These are phyloP conservation scores for Rhynchomys soricoides DNA, from an alignment of 2,113 vertebrate genomes.

Conservation along the genomic window DNA sequence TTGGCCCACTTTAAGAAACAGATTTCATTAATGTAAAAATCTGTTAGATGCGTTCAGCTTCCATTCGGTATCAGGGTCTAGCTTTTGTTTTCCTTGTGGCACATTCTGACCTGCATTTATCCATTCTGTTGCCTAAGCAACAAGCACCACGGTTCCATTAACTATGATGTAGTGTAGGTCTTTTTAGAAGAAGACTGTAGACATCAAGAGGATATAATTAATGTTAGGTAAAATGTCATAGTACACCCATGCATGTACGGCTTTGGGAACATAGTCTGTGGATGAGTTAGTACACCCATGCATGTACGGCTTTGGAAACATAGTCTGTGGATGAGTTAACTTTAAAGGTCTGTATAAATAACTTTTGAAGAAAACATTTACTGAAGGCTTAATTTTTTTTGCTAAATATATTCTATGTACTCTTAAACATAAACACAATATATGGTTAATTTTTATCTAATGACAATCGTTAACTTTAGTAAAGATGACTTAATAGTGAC, in stretches of 20 bases:
- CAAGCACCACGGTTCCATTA: slow-evolving; percentile 87
- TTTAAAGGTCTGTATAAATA: slow-evolving; percentile 64
- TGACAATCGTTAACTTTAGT: slow-evolving; percentile 53
- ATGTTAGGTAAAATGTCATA: slow-evolving; percentile 73
- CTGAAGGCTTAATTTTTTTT: slow-evolving; percentile 58
- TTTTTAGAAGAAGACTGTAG: slow-evolving; percentile 81
- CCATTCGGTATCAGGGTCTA: slow-evolving; percentile 70
- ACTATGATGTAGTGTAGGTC: slow-evolving; percentile 85
- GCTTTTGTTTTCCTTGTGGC: slow-evolving; percentile 86
- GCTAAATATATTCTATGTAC: slow-evolving; percentile 25
- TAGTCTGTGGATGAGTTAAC: slow-evolving; percentile 54
- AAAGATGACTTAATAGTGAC: slow-evolving; percentile 57
- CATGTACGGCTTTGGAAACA: slow-evolving; percentile 59
- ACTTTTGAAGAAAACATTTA: slow-evolving; percentile 64
- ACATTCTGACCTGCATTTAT: slow-evolving; percentile 92
- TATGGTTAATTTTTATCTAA: slow-evolving; percentile 30
- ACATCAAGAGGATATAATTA: slow-evolving; percentile 82
- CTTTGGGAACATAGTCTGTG: slow-evolving; percentile 60
- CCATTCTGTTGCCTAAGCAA: slow-evolving; percentile 94
- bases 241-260: slow-evolving; percentile 49
- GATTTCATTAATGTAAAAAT: slow-evolving; percentile 75
- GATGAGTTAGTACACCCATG: slow-evolving; percentile 47
- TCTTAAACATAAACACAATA: neutral
- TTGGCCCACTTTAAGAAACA: slow-evolving; percentile 66
- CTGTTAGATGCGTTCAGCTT: slow-evolving; percentile 73